Base-by-base conservation (phyloP, 23 tunicate genomes). In the Halocynthia aurantium region DNA sequence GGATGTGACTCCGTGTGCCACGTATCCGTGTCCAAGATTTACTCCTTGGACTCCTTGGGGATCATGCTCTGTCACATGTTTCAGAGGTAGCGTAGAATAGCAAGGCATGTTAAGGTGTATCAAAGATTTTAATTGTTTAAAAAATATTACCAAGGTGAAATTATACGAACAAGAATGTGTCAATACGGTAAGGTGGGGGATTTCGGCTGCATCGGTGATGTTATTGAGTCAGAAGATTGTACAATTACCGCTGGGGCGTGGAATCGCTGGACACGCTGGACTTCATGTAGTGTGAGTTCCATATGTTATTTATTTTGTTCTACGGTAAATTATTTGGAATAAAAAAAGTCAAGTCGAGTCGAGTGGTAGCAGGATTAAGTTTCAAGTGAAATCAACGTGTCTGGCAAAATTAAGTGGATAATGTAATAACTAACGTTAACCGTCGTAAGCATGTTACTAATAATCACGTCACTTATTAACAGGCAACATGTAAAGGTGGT, bases 401-500 rank as follows among this genome's bases (percentile, higher is more conserved):
- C 44, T 0, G 1, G 44, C 44, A 31, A 31, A 31, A 31, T 31
- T 31, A 4, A 31, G 44, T 31, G 44, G 4, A 31, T 31, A 31
- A 31, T 31, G 44, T 31, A 31, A 31, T 31, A 31, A 31, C 44
- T 31, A 31, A 31, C 44, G 44, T 31, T 31, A 0, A 31, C 44
- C 44, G 44, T 4, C 44, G 44, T 31, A 31, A 31, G 44, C 4
- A 31, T 31, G 44, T 31, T 31, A 31, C 44, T 31, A 31, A 13
- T n/a, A n/a, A 15, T 58, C 2, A 58, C 17, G 4, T n/a, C n/a
- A n/a, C 17, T 17, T 67, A 19, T 31, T 70, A 9, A n/a, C 52
- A 92, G 98, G 92, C 88, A 7, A 22, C 93, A 6, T 96, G 99
- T 66, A 92, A 77, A 11, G 99, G 96, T 5, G 99, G 99, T 55